These are phyloP conservation scores for Melipona quadrifasciata DNA, from an alignment of 1,140 invertebrate species.

Conservation along the genomic window DNA sequence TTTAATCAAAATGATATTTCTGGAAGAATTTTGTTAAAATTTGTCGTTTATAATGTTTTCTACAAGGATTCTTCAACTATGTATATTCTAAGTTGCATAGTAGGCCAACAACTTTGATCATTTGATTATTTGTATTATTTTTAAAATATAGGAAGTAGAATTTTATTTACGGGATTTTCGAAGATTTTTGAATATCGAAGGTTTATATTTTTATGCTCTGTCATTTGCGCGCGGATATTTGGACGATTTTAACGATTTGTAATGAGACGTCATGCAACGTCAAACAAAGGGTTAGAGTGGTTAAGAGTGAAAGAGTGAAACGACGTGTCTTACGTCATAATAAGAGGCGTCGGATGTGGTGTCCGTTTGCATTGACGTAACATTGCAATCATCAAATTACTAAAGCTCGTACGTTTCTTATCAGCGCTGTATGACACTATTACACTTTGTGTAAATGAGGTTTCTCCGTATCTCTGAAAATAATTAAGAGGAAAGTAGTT, in stretches of 20 bases:
- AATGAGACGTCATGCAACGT: not conserved
- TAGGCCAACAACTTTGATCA: too few relatives aligned
- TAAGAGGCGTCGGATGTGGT: not conserved
- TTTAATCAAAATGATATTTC: too few relatives aligned
- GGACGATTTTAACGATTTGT: not conserved
- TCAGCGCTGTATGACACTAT: not conserved
- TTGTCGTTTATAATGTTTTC: too few relatives aligned
- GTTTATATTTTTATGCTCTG: not conserved
- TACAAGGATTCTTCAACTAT: too few relatives aligned
- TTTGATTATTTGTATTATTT: too few relatives aligned
- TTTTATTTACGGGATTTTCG: too few relatives aligned
- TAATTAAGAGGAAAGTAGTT: not conserved
- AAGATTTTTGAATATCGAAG: too few relatives aligned
- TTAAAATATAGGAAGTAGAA: too few relatives aligned
- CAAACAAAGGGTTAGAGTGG: not conserved
- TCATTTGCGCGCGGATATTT: not conserved
- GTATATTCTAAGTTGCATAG: too few relatives aligned
- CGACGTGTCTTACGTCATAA: conserved; percentile 2
- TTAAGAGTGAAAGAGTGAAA: not conserved
- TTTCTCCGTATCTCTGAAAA: not conserved
- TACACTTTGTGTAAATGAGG: not conserved
- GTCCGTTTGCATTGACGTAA: not conserved
- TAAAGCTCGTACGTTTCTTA: not conserved
- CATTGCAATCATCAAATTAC: not conserved
- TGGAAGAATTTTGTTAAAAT: too few relatives aligned